Evolutionary conservation across 2,888 invertebrate genomes (phyloP).

Genomic region (Dromius quadrimaculatus): DNA sequence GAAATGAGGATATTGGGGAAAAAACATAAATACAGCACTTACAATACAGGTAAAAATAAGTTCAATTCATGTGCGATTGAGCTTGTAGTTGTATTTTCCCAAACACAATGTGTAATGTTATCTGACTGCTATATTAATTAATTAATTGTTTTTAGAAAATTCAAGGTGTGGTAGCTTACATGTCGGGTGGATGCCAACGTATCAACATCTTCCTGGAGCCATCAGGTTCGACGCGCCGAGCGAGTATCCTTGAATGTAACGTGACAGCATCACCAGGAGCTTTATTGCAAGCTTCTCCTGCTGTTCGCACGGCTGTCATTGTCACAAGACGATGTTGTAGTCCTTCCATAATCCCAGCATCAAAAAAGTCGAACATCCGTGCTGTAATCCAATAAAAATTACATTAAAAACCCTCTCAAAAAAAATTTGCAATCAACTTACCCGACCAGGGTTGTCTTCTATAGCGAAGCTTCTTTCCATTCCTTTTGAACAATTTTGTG

Average conservation of each 20-base stretch:
- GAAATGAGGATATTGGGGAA: no score
- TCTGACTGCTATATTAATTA: no score
- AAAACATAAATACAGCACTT: no score
- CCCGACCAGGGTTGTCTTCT: constrained; percentile 91
- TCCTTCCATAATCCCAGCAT: constrained; percentile 92
- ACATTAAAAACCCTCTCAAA: no score
- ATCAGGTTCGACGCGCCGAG: constrained; percentile 73
- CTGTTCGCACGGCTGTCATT: constrained; percentile 72
- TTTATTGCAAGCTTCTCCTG: constrained; percentile 72
- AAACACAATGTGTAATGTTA: no score
- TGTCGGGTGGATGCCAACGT: constrained; percentile 85
- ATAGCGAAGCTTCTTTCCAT: constrained; percentile 89
- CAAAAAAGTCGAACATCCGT: constrained; percentile 94
- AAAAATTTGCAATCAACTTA: no score
- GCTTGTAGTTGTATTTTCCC: no score
- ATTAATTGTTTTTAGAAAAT: no score
- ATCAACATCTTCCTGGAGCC: constrained; percentile 80
- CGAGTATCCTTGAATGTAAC: constrained; percentile 78
- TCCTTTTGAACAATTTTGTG: constrained; percentile 84
- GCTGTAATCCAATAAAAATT: constrained; percentile 72
- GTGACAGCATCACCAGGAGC: constrained; percentile 76
- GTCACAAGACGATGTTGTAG: constrained; percentile 83
- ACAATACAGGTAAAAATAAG: no score
- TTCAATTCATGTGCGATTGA: no score
- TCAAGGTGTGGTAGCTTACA: constrained; percentile 83